These are phyloP conservation scores for Chaetorhynchus papuensis DNA, from an alignment of 2,113 vertebrate species.

Conservation along the genomic window DNA sequence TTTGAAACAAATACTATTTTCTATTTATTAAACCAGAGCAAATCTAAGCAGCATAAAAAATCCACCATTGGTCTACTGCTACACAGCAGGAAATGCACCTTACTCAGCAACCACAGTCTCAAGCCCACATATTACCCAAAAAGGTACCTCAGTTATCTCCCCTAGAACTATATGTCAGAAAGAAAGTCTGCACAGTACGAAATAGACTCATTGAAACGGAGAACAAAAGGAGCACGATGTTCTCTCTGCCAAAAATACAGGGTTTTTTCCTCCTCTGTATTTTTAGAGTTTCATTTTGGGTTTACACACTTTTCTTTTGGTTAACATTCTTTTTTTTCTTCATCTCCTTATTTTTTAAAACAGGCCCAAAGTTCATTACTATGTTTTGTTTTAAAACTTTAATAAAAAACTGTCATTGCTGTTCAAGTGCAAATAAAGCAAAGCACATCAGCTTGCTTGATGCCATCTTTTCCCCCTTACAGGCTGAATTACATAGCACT, in stretches of 20 bases:
- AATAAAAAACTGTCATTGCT: no score
- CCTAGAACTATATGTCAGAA: not conserved
- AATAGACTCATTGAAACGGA: not conserved
- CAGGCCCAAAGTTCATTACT: not conserved
- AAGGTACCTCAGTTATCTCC: not conserved
- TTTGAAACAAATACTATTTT: not conserved
- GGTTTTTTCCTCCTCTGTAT: rapidly evolving
- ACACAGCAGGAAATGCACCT: not conserved
- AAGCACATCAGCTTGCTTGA: not conserved
- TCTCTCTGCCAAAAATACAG: not conserved
- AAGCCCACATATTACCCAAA: not conserved
- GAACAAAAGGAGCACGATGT: not conserved
- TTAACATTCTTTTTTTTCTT: not conserved
- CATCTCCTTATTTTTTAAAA: not conserved
- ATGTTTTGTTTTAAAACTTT: not conserved
- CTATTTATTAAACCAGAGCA: not conserved
- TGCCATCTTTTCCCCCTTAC: not conserved
- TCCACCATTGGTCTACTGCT: not conserved
- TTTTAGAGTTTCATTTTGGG: not conserved
- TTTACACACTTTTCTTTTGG: not conserved
- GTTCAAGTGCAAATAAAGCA: not conserved
- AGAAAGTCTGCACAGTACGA: rapidly evolving
- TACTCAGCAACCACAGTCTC: not conserved
- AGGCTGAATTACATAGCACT: not conserved
- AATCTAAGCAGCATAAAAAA: not conserved